Conservation (phyloP, 2,797 vertebrate species). For the Phaenicophaeus curvirostris region DNA sequence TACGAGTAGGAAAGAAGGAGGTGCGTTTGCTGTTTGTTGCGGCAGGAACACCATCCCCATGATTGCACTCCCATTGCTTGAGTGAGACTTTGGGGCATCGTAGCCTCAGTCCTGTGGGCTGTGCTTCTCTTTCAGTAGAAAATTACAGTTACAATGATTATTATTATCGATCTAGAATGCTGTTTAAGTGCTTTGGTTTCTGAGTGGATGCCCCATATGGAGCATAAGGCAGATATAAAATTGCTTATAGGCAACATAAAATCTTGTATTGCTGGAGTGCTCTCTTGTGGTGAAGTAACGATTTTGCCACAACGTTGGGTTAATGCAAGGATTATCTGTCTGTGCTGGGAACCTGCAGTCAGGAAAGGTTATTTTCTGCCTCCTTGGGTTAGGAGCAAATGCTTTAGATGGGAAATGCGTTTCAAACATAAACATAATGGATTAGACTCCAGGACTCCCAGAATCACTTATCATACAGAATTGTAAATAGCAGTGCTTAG, state of each 20-base stretch:
- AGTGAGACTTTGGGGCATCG: neutral
- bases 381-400: constrained; percentile 45
- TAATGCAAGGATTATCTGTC: constrained; percentile 32
- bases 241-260: constrained; percentile 1
- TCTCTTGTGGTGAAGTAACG: constrained; percentile 72
- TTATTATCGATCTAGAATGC: constrained; percentile 47
- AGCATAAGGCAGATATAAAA: constrained; percentile 10
- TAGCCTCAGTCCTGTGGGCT: neutral
- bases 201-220: neutral
- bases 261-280: constrained; percentile 68
- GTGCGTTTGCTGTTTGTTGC: constrained; percentile 3
- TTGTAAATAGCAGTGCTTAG: constrained; percentile 56
- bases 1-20: neutral
- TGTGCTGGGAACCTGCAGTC: neutral
- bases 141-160: constrained; percentile 24
- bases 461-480: constrained; percentile 35
- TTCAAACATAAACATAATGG: constrained; percentile 53
- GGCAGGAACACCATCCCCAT: neutral
- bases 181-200: constrained; percentile 39
- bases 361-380: constrained; percentile 42
- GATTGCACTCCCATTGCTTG: neutral
- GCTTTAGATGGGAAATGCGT: constrained; percentile 40
- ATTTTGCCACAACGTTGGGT: constrained; percentile 4
- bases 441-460: constrained; percentile 44
- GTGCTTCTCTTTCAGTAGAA: constrained; percentile 15